phyloP scores from a whole-genome alignment of 2,888 invertebrate species.

The Pseudanteris insignis region DNA sequence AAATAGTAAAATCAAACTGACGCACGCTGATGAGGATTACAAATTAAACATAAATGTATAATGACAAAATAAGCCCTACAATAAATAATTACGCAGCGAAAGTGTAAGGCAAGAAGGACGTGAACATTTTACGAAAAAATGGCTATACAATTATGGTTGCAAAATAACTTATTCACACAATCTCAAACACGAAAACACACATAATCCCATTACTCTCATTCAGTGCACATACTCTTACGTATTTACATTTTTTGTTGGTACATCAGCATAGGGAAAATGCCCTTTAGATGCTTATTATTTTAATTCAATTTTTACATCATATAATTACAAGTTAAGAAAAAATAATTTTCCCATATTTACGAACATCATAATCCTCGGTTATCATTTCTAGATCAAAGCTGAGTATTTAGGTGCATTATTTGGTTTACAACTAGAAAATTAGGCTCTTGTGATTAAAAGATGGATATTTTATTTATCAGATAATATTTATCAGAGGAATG shows the following conservation, averaged over 20 bases:
- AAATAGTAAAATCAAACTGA: too few species aligned
- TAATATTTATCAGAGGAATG: conserved; percentile 24
- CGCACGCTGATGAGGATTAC: too few species aligned
- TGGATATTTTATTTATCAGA: conserved; percentile 7
- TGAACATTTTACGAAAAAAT: conserved; percentile 6
- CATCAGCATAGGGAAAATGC: conserved; percentile 6
- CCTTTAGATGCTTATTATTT: conserved; percentile 11
- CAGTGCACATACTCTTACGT: conserved; percentile 11
- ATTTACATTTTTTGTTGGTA: conserved; percentile 24
- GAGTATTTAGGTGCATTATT: conserved; percentile 35
- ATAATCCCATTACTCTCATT: conserved; percentile 9
- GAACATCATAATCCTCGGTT: conserved; percentile 4
- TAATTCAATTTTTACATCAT: conserved; percentile 27
- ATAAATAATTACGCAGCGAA: conserved; percentile 51
- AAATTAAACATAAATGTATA: too few species aligned
- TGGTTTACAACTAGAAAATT: conserved; percentile 39
- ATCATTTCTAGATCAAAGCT: conserved; percentile 3
- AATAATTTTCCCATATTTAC: conserved; percentile 26
- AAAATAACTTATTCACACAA: conserved; percentile 28
- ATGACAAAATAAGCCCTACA: conserved; percentile 37
- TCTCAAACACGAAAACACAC: conserved; percentile 9
- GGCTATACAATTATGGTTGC: conserved; percentile 19
- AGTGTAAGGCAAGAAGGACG: conserved; percentile 19
- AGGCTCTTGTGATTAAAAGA: conserved; percentile 24
- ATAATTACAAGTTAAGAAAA: conserved; percentile 39